Evolutionary conservation across 2,797 vertebrate genomes (phyloP), one percentile per base, ranked within the genome.

Genomic region (Leuciscus waleckii): DNA sequence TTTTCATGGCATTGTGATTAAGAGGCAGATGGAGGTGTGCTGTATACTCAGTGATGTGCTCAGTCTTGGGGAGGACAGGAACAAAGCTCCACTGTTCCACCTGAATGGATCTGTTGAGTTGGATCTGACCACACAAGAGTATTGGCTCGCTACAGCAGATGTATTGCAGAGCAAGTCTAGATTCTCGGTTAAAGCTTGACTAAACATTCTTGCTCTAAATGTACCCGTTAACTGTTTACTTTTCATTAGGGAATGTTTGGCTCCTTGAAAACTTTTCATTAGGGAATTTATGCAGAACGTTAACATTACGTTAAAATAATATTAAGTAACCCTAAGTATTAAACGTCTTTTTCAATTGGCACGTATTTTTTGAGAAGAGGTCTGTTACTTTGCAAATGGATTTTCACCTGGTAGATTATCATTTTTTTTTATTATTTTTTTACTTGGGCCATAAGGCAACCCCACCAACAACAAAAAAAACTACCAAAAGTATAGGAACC

Each of bases 1-100:
- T 70, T 83, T 84, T 68, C 73, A 78, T 56, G 82, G 49, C 19
- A 13, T 54, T 43, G 82, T 77, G 63, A 77, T 84, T 69, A 69
- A 69, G 26, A 84, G 70, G 23, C 75, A 78, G 65, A 76, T 82
- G 80, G 85, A 71, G 74, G 67, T 83, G 37, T 70, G 81, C 74
- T 32, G 70, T 56, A 68, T 77, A 39, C 69, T 21, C 61, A 21
- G 39, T 70, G 85, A 81, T 56, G 58, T 61, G 65, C 73, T 82
- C 39, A 77, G 80, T 63, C 80, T 70, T 51, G 80, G 73, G 65
- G 73, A 82, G 56, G 51, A 86, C 49, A 73, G 29, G 75, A 65
- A 63, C 65, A 56, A 37, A 76, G 63, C 81, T 67, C 56, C 21
- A 67, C 75, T 68, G 69, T 82, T 85, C 68, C 61, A 74, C 51